These are phyloP conservation scores for Polyergus mexicanus DNA, from an alignment of 1,140 invertebrate species.

Conservation along the genomic window DNA sequence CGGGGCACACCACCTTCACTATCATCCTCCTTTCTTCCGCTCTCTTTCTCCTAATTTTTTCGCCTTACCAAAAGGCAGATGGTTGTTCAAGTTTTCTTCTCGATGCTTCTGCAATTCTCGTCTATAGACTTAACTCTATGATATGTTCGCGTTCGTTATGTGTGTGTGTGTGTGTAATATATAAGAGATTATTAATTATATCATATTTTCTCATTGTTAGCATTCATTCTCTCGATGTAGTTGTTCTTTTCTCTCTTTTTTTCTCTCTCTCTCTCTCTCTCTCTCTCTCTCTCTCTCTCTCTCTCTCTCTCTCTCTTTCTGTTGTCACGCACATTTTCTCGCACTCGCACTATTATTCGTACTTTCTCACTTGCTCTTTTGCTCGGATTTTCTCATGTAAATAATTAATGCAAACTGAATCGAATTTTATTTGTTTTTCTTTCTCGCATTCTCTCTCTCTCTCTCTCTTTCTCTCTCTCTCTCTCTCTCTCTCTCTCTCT, in stretches of 20 bases:
- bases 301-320: constrained; percentile 1
- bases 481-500: constrained; percentile 41
- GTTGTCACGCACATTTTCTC: not conserved
- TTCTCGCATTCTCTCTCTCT: constrained; percentile 4
- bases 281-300: not conserved
- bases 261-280: too few species aligned
- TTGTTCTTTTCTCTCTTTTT: constrained; percentile 1
- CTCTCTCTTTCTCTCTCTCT: constrained; percentile 6
- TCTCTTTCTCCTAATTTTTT: constrained; percentile 23
- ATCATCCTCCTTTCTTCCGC: constrained; percentile 59
- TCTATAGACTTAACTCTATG: constrained; percentile 82
- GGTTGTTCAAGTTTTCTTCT: constrained; percentile 53
- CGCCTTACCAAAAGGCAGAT: not conserved
- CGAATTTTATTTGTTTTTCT: constrained; percentile 20
- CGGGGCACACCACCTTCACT: constrained; percentile 79
- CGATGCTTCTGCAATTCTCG: constrained; percentile 43
- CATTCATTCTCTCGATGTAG: constrained; percentile 38
- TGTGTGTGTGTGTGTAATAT: too few species aligned
- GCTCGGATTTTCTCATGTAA: not conserved
- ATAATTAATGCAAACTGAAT: too few species aligned
- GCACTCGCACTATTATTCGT: constrained; percentile 2
- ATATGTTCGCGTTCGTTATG: constrained; percentile 85
- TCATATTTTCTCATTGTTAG: constrained; percentile 13
- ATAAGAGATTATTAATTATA: constrained; percentile 72
- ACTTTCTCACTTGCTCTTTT: not conserved